These are phyloP conservation scores for Ranitomeya imitator DNA, from an alignment of 2,113 vertebrate species.

Conservation along the genomic window DNA sequence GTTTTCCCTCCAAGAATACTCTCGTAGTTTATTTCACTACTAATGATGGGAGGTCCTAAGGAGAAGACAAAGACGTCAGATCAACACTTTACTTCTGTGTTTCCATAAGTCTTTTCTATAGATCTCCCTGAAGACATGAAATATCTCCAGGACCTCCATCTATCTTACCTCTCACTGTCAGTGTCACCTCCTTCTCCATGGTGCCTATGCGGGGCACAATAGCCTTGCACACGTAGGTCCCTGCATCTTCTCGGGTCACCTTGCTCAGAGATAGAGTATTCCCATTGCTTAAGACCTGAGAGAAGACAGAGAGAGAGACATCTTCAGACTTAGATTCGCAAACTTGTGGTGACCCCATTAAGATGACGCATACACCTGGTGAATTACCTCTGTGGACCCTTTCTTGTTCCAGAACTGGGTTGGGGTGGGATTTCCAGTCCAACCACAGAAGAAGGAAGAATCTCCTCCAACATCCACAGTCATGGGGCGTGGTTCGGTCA, in stretches of 20 bases:
- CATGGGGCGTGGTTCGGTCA: conserved; percentile 79
- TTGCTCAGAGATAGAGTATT: conserved; percentile 81
- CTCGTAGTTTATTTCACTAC: conserved; percentile 75
- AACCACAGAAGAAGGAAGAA: conserved; percentile 84
- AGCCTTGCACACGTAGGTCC: conserved; percentile 85
- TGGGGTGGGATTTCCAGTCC: conserved; percentile 87
- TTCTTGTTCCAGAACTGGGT: conserved; percentile 87
- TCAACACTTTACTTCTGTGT: neutral
- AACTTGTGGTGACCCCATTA: neutral
- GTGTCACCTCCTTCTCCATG: conserved; percentile 78
- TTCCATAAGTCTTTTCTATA: neutral
- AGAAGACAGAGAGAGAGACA: neutral
- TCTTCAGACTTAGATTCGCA: neutral
- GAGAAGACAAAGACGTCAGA: neutral
- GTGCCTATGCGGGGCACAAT: conserved; percentile 80
- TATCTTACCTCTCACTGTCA: conserved; percentile 82
- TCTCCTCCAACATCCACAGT: conserved; percentile 83
- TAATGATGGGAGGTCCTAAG: conserved; percentile 85
- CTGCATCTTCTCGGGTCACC: conserved; percentile 82
- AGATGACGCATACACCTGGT: neutral
- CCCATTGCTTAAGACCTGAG: conserved; percentile 85
- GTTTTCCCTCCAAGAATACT: conserved; percentile 84
- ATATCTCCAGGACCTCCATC: neutral
- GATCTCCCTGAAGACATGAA: neutral
- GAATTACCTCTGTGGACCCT: conserved; percentile 79